Evolutionary conservation across 2,113 vertebrate species (phyloP), one percentile per base, ranked within the genome.

Genomic region (Aix galericulata): DNA sequence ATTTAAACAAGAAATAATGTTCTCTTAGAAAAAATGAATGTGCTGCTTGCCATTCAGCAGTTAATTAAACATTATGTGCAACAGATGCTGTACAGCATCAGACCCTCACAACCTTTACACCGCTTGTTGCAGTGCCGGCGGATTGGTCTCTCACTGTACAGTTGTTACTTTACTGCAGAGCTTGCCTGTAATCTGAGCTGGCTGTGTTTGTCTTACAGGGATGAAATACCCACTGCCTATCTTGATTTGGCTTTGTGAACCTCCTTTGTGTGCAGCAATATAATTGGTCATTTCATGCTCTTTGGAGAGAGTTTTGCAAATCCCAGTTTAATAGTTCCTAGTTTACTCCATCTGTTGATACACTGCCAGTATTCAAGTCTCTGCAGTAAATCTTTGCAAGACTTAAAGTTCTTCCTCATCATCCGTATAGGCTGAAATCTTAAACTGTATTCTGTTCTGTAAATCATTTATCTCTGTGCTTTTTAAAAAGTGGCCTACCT

Each of bases 391-490:
- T 90, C 82, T 87, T 48, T 23, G 67, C 52, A 48, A 84, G 86
- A 46, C 2, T 6, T 68, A 74, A 90, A 36, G 29, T 91, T 94
- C 55, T 91, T 81, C 89, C 84, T 78, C 77, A 23, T 95, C 71
- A 40, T 56, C 32, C 50, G 16, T 38, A 71, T 10, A 85, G 60
- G 91, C 93, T 94, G 91, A 87, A 94, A 92, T 86, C 69, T 86
- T 88, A 63, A 48, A 79, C 60, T 82, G 36, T 58, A 32, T 88
- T 90, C 40, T 62, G 62, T 90, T 88, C 94, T 87, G 92, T 97
- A 96, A 97, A 97, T 96, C 94, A 95, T 83, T 93, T 89, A 89
- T 96, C 83, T 94, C 68, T 56, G 52, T 67, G 83, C 95, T 95
- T 93, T 97, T 92, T 77, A 58, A 93, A 94, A 84, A 81, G 88